phyloP scores from a whole-genome alignment of 2,797 vertebrate genomes.

The Xerus rutilus region DNA sequence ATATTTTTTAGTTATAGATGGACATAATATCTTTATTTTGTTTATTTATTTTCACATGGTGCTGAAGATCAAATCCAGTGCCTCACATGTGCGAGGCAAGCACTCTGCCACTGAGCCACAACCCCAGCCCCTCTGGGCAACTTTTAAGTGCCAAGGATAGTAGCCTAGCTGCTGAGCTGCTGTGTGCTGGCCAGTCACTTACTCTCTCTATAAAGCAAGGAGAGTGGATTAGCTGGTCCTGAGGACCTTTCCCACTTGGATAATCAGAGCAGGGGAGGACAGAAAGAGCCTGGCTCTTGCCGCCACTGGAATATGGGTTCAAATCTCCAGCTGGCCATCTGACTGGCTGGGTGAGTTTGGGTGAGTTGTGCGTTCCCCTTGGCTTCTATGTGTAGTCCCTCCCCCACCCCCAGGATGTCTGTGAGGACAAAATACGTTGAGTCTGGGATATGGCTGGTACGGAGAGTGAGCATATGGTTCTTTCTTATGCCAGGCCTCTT shows the following conservation, averaged over 20 bases:
- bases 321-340: background rate
- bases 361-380: background rate
- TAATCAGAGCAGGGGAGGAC: background rate
- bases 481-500: background rate
- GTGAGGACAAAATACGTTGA: background rate
- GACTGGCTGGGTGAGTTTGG: background rate
- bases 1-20: no score
- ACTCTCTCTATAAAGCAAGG: background rate
- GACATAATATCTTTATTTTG: no score
- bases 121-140: constrained; percentile 52
- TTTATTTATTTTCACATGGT: no score
- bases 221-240: background rate
- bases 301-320: accelerated
- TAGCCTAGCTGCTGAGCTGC: background rate
- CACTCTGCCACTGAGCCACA: no score
- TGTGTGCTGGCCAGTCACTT: background rate
- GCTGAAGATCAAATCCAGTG: no score
- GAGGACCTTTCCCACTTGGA: background rate
- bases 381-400: background rate
- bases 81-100: no score
- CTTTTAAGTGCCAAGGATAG: constrained; percentile 67
- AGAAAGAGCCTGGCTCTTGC: background rate
- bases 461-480: accelerated
- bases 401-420: background rate
- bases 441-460: background rate